Evolutionary conservation across 2,797 vertebrate genomes (phyloP).

Genomic region (Crenichthys baileyi): DNA sequence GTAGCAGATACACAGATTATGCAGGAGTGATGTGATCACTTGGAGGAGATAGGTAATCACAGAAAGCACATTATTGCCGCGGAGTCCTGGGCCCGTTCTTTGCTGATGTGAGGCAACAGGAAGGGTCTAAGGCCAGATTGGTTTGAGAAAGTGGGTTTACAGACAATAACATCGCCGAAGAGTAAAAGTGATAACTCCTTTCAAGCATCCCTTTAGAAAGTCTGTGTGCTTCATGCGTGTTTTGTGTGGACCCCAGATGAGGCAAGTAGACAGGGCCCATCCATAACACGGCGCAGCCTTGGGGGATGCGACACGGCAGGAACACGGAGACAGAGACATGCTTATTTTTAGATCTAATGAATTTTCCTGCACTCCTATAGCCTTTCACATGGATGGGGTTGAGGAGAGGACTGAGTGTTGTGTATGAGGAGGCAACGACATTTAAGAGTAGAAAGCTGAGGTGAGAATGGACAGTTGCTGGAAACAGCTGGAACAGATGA

Average conservation of each 20-base stretch:
- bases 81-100: conserved; percentile 38
- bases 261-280: conserved; percentile 70
- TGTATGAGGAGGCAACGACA: conserved; percentile 4
- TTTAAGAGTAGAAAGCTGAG: conserved; percentile 32
- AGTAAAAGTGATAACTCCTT: conserved; percentile 62
- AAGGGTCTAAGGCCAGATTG: conserved; percentile 49
- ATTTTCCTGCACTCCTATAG: conserved; percentile 69
- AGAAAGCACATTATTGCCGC: conserved; percentile 52
- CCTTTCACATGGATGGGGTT: conserved; percentile 26
- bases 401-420: conserved; percentile 8
- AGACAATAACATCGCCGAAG: conserved; percentile 48
- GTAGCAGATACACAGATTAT: conserved; percentile 40
- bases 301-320: conserved; percentile 62
- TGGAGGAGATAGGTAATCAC: conserved; percentile 52
- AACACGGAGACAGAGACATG: conserved; percentile 56
- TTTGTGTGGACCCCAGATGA: conserved; percentile 56
- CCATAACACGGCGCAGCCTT: conserved; percentile 69
- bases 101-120: conserved; percentile 34
- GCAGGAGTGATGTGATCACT: conserved; percentile 49
- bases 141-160: conserved; percentile 35
- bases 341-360: conserved; percentile 83
- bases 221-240: conserved; percentile 24
- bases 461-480: conserved; percentile 28
- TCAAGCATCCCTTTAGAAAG: conserved; percentile 49
- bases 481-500: conserved; percentile 33